Conservation (phyloP, 2,113 vertebrate species). For the Tachuris rubrigastra region DNA sequence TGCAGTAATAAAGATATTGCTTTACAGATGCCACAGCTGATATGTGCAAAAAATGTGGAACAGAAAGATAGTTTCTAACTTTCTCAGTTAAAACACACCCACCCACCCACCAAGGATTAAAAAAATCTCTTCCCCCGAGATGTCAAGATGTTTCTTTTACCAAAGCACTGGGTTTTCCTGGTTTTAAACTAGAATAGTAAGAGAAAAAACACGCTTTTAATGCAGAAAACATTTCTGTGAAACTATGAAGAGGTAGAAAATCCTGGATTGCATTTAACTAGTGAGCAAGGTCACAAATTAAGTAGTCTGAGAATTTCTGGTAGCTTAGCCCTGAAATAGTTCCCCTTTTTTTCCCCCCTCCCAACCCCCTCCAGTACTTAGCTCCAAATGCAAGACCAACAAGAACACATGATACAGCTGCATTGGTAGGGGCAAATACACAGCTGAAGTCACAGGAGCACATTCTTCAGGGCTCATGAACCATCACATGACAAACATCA, state of each 20-base stretch:
- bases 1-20: neutral
- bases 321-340: neutral
- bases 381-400: neutral
- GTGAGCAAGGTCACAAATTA: constrained; percentile 9
- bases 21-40: neutral
- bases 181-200: neutral
- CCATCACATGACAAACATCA: constrained; percentile 56
- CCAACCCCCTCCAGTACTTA: neutral
- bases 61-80: neutral
- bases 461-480: constrained; percentile 50
- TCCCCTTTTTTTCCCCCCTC: neutral
- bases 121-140: neutral
- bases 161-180: neutral
- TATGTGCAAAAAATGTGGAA: neutral
- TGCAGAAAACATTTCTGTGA: neutral
- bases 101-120: neutral
- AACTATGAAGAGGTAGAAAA: neutral
- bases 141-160: neutral
- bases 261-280: neutral
- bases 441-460: constrained; percentile 25
- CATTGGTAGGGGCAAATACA: neutral
- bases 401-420: constrained; percentile 23
- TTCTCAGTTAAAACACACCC: neutral
- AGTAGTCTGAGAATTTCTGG: constrained; percentile 47
- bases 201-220: neutral